A percentile compares a stretch with the other conserved stretches of the same genome.
Evolutionary conservation across 2,888 invertebrate genomes (phyloP).

Genomic region (Agelastica alni): DNA sequence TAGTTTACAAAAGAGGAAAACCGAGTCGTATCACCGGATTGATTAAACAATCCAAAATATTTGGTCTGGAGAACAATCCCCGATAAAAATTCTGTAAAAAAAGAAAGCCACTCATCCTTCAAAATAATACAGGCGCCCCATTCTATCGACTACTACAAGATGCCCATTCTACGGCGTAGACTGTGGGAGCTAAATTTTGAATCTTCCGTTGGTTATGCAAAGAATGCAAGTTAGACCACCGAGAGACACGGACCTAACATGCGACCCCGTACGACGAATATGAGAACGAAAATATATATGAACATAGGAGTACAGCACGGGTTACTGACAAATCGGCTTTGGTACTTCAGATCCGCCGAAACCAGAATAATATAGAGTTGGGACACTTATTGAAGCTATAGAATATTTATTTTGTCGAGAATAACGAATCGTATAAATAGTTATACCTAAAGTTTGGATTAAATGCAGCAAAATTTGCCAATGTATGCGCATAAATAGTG

Average conservation of each 20-base stretch:
- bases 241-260: constrained; percentile 25
- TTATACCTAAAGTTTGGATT: no score
- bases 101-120: constrained; percentile 23
- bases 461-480: no score
- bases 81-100: no score
- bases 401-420: no score
- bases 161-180: constrained; percentile 24
- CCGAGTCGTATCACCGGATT: no score
- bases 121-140: constrained; percentile 25
- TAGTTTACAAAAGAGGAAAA: no score
- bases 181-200: constrained; percentile 33
- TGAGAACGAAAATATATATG: neutral
- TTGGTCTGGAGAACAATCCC: no score
- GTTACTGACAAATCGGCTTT: constrained; percentile 6
- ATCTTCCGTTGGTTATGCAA: constrained; percentile 39
- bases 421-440: no score
- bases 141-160: constrained; percentile 9
- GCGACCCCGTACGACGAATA: constrained; percentile 9
- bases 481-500: no score
- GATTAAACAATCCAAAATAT: no score
- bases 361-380: constrained; percentile 5
- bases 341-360: neutral
- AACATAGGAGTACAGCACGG: constrained; percentile 8
- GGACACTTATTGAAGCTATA: no score
- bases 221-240: constrained; percentile 45